A percentile compares a stretch with the other conserved stretches of the same genome.
Conservation (phyloP, 1,140 invertebrate genomes). For the Calliphora vicina region DNA sequence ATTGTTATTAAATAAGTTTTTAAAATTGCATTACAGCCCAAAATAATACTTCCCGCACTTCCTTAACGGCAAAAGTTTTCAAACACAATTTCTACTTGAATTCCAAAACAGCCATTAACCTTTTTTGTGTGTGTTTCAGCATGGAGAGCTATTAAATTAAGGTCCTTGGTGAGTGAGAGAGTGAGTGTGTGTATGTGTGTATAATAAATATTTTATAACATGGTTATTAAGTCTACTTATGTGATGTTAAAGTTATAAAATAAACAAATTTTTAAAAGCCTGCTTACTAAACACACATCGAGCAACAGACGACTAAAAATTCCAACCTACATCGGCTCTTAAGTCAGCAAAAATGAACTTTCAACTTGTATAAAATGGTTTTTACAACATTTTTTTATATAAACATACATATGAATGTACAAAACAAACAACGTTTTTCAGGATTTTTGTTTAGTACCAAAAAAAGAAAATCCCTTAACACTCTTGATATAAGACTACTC, state of each 20-base stretch:
- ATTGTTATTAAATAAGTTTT: constrained; percentile 21
- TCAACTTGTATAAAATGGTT: background rate
- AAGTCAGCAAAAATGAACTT: background rate
- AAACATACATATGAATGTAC: background rate
- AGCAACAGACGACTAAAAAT: background rate
- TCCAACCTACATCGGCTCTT: background rate
- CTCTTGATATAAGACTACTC: background rate
- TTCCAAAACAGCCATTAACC: constrained; percentile 30
- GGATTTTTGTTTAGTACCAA: background rate
- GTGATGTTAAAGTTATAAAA: constrained; percentile 34
- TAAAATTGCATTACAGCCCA: constrained; percentile 2
- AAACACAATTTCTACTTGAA: background rate
- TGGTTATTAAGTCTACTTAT: constrained; percentile 32
- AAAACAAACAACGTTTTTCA: background rate
- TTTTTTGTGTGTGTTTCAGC: constrained; percentile 22
- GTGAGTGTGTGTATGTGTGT: background rate
- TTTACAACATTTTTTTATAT: constrained; percentile 14
- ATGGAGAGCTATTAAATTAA: constrained; percentile 31
- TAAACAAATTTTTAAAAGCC: constrained; percentile 32
- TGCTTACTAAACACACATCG: background rate
- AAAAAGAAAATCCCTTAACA: background rate
- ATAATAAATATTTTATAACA: constrained; percentile 10
- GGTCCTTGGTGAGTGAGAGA: background rate
- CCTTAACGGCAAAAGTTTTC: background rate
- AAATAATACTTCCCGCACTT: background rate